A percentile compares a stretch with the other conserved stretches of the same genome.
Evolutionary conservation across 2,888 invertebrate species (phyloP).

Genomic region (Agelastica alni): DNA sequence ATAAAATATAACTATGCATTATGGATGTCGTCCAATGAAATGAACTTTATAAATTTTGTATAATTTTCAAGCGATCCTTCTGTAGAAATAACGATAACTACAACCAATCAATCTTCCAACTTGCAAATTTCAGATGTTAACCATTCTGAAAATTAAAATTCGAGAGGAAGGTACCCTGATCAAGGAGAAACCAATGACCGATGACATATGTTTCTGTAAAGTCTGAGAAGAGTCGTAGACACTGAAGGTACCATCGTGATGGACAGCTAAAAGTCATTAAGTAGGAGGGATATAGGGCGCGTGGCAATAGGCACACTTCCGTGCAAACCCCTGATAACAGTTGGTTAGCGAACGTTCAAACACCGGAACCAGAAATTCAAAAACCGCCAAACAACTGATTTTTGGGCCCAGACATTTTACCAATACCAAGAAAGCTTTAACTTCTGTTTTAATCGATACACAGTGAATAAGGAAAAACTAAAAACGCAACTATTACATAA

Average conservation of each 20-base stretch:
- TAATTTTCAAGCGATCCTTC: no score
- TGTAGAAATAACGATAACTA: no score
- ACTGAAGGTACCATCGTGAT: conserved; percentile 12
- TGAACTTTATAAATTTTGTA: no score
- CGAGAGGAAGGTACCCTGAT: conserved; percentile 4
- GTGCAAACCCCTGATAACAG: conserved; percentile 51
- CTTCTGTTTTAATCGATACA: no score
- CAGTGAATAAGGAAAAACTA: no score
- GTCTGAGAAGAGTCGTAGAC: conserved; percentile 12
- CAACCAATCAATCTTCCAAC: conserved; percentile 2
- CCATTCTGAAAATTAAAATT: conserved; percentile 1
- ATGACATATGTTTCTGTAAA: conserved; percentile 21
- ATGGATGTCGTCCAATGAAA: no score
- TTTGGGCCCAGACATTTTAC: conserved; percentile 27
- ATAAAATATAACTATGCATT: no score
- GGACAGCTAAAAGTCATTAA: conserved; percentile 27
- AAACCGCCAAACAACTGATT: conserved; percentile 35
- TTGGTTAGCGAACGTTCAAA: conserved; percentile 49
- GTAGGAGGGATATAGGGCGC: conserved; percentile 39
- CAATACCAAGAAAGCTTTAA: conserved; percentile 12
- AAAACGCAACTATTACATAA: no score
- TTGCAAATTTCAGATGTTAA: conserved; percentile 6
- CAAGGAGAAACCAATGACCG: conserved; percentile 6
- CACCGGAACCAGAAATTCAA: conserved; percentile 50
- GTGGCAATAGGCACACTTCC: conserved; percentile 53